phyloP scores from a whole-genome alignment of 2,888 invertebrate species.

The Patella depressa region DNA sequence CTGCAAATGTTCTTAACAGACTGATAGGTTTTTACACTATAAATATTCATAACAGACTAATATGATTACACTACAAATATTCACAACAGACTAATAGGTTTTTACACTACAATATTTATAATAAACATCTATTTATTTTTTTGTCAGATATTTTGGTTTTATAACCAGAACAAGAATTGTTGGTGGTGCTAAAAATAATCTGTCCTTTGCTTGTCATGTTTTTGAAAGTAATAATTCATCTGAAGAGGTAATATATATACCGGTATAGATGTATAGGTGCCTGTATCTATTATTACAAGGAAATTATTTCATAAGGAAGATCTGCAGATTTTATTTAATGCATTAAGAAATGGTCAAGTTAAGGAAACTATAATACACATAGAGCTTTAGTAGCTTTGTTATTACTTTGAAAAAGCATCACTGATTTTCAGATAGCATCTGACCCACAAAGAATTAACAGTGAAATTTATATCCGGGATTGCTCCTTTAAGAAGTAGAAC shows the following conservation, averaged over 20 bases:
- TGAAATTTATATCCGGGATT: too few relatives aligned
- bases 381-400: too few relatives aligned
- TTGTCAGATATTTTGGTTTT: conserved; percentile 68
- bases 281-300: not conserved
- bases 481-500: too few relatives aligned
- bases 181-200: conserved; percentile 42
- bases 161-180: conserved; percentile 62
- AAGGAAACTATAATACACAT: too few relatives aligned
- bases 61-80: not conserved
- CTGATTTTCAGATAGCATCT: too few relatives aligned
- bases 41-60: too few relatives aligned
- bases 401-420: too few relatives aligned
- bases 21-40: too few relatives aligned
- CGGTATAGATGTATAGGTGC: not conserved
- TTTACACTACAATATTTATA: not conserved
- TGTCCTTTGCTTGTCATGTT: conserved; percentile 69
- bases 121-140: conserved; percentile 13
- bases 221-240: conserved; percentile 70
- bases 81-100: not conserved
- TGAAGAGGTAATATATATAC: conserved; percentile 58
- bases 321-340: too few relatives aligned
- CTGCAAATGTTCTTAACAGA: too few relatives aligned
- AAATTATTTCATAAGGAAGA: not conserved
- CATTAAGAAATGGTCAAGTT: too few relatives aligned
- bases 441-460: too few relatives aligned